Evolutionary conservation across 2,888 invertebrate genomes (phyloP), one percentile per base, ranked within the genome.

Genomic region (Athripsodes cinereus): DNA sequence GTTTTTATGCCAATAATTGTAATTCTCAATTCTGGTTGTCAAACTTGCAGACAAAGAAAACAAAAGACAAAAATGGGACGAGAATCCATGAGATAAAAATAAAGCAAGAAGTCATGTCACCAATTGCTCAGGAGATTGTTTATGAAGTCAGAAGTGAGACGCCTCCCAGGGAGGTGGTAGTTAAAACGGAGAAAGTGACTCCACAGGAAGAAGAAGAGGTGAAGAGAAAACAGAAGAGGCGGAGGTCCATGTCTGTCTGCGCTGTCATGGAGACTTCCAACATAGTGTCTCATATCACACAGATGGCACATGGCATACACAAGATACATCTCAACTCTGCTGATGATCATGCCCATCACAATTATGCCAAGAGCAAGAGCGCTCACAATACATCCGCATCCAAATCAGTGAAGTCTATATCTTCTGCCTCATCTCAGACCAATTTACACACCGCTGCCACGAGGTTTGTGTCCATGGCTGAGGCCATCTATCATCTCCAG

Each of bases 391-490:
- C 34, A 21, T 47, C 46, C 8, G 19, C 50, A 13, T 40, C 22
- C 16, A 57, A 57, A 31, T 52, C 59, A n/a, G 10, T 50, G 3
- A 59, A 60, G 48, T 53, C 57, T 20, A 46, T 54, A 10, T 59
- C 59, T 13, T 44, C 53, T 18, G 50, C 48, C 18, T 63, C 63
- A 1, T 58, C 61, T 21, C 58, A 58, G 34, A 61, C 35, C n/a
- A 63, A 60, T 57, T 53, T 61, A 22, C 31, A 52, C 18, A 22
- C 49, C 20, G 11, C 52, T 20, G 21, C 54, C 10, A 40, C 40
- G 13, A 79, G 76, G 64, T 84, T 79, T 67, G 75, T 81, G n/a
- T 79, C 82, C 1, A 74, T 82, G 75, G 84, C 84, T 6, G 82
- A 84, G 68, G 75, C 78, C 54, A 73, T 84, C 55, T 76, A 76